Conservation (phyloP, 2,113 vertebrate genomes). For the Mobula birostris region DNA sequence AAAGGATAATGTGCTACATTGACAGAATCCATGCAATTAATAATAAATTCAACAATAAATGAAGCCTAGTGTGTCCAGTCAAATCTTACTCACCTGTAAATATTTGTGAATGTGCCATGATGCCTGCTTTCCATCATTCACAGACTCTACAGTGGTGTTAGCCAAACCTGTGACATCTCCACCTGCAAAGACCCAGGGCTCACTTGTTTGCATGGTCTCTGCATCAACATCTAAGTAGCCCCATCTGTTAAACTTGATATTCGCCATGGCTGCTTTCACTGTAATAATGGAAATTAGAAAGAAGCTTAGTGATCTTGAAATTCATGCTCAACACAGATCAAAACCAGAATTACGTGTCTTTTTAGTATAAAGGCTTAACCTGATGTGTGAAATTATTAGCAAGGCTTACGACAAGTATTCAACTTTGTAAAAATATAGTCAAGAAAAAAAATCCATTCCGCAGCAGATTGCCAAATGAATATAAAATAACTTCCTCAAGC, state of each 20-base stretch:
- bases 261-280: slow-evolving; percentile 79
- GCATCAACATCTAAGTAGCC: slow-evolving; percentile 76
- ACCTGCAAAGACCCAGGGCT: slow-evolving; percentile 83
- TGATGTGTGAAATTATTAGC: background rate
- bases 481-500: background rate
- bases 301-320: slow-evolving; percentile 15
- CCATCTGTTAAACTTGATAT: slow-evolving; percentile 79
- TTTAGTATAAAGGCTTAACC: background rate
- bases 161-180: slow-evolving; percentile 80
- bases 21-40: background rate
- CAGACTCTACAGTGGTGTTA: slow-evolving; percentile 85
- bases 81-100: slow-evolving; percentile 62
- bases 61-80: background rate
- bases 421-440: no score
- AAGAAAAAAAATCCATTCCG: background rate
- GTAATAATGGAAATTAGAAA: slow-evolving; percentile 43
- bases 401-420: no score
- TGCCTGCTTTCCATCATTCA: slow-evolving; percentile 89
- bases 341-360: background rate
- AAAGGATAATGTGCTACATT: background rate
- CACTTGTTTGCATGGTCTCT: slow-evolving; percentile 87
- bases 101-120: slow-evolving; percentile 86
- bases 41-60: background rate
- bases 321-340: background rate
- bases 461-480: background rate